Evolutionary conservation across 2,113 vertebrate species (phyloP).

Genomic region (Eptesicus fuscus): DNA sequence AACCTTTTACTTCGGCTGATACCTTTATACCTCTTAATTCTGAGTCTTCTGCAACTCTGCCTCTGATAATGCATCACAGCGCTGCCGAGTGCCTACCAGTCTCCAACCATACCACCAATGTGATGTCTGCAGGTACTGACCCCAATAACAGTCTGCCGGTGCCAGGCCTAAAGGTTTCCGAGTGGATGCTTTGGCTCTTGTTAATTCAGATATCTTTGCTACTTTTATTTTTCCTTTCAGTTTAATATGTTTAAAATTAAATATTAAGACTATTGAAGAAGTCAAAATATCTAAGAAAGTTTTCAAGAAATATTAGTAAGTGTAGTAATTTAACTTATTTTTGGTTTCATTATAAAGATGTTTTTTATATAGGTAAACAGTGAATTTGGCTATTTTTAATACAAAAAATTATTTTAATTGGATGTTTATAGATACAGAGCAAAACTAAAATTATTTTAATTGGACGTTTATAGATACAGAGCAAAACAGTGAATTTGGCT

Average conservation of each 20-base stretch:
- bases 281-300: background rate
- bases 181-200: background rate
- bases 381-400: background rate
- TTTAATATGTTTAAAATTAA: background rate
- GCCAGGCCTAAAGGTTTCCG: background rate
- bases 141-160: rapidly evolving
- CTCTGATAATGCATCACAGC: constrained; percentile 96
- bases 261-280: background rate
- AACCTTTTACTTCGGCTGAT: constrained; percentile 90
- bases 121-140: constrained; percentile 94
- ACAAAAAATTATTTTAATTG: background rate
- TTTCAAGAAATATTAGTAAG: background rate
- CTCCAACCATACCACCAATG: constrained; percentile 91
- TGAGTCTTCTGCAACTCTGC: constrained; percentile 88
- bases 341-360: background rate
- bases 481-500: background rate
- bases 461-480: background rate
- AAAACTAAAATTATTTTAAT: constrained; percentile 4
- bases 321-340: background rate
- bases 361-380: background rate
- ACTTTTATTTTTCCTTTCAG: background rate
- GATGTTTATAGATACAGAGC: background rate
- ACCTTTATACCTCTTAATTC: constrained; percentile 89
- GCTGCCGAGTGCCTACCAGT: constrained; percentile 90
- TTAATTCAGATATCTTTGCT: background rate